These are phyloP conservation scores for Notolepis coatsorum DNA, from an alignment of 2,797 vertebrate genomes.

Conservation along the genomic window DNA sequence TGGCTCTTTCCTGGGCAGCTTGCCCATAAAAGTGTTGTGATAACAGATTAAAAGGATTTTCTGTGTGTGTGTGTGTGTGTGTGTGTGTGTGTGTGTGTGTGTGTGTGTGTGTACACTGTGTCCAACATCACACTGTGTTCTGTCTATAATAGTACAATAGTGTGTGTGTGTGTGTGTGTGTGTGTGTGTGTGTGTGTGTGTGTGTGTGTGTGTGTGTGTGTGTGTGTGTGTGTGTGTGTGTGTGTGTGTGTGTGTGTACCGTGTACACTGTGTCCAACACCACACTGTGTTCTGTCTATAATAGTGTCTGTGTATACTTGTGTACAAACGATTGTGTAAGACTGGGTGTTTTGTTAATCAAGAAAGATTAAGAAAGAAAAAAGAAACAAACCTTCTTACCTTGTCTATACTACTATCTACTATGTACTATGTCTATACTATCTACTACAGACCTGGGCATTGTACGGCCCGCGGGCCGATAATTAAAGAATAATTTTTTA, in stretches of 20 bases:
- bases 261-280: no score
- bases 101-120: not conserved
- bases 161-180: not conserved
- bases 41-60: slow-evolving; percentile 54
- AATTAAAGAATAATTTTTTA: no score
- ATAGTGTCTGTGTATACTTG: not conserved
- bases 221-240: slow-evolving; percentile 15
- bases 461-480: no score
- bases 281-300: no score
- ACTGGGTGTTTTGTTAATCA: slow-evolving; percentile 2
- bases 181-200: not conserved
- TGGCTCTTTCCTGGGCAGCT: slow-evolving; percentile 50
- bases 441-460: no score
- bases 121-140: no score
- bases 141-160: no score
- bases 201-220: slow-evolving; percentile 1
- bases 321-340: not conserved
- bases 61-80: slow-evolving; percentile 16
- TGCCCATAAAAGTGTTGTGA: slow-evolving; percentile 38
- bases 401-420: no score
- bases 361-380: no score
- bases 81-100: slow-evolving; percentile 5
- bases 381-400: no score
- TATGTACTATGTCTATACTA: no score
- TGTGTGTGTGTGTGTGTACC: not conserved